phyloP scores from a whole-genome alignment of 2,797 vertebrate species.

The Martes flavigula region DNA sequence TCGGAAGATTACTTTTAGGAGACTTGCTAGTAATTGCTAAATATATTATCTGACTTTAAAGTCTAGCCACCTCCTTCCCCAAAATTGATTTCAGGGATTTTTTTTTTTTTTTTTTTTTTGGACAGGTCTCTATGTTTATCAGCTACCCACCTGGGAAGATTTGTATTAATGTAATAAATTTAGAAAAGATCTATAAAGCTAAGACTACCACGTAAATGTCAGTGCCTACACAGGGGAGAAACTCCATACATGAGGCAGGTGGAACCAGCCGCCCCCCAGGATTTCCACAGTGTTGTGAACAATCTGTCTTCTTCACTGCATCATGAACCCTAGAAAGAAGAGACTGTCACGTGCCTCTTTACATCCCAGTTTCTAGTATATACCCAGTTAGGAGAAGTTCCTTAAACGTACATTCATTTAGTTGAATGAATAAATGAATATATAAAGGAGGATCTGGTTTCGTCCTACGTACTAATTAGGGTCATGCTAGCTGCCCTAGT shows the following conservation, averaged over 20 bases:
- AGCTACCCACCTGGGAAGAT: conserved; percentile 7
- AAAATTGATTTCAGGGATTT: conserved; percentile 2
- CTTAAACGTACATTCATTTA: not conserved
- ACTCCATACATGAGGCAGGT: not conserved
- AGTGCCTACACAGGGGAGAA: not conserved
- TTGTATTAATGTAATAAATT: conserved; percentile 8
- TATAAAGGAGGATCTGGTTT: not conserved
- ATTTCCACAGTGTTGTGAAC: not conserved
- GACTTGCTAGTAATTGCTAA: not conserved
- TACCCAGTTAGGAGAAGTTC: not conserved
- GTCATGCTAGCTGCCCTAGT: not conserved
- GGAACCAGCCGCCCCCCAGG: not conserved
- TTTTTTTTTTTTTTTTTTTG: no score
- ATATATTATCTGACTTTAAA: not conserved
- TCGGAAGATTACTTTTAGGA: not conserved
- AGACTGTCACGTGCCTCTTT: not conserved
- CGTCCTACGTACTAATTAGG: not conserved
- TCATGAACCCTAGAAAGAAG: not conserved
- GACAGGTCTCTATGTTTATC: not conserved
- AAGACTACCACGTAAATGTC: not conserved
- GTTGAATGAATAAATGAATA: not conserved
- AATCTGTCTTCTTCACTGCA: not conserved
- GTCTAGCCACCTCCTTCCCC: not conserved
- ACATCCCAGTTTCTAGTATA: not conserved
- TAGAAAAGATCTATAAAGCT: conserved; percentile 27